A percentile compares a stretch with the other conserved stretches of the same genome.
phyloP scores from a whole-genome alignment of 2,113 vertebrate genomes.

The Pedetes capensis region DNA sequence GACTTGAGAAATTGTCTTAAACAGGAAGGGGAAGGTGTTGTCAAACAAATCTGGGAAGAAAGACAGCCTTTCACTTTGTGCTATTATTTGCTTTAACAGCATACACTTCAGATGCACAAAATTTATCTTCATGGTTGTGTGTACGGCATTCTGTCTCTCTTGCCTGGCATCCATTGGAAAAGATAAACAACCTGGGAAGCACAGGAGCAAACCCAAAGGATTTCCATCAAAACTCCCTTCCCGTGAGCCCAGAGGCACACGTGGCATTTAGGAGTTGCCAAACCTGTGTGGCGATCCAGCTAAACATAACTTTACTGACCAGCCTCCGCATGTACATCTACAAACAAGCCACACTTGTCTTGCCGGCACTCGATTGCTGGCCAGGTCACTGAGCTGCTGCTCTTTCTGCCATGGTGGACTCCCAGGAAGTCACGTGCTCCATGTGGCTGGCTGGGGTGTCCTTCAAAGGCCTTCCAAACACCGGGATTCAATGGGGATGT shows the following conservation, averaged over 20 bases:
- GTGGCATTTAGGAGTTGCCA: too few species aligned
- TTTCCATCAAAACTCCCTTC: neutral
- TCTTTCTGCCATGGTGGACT: neutral
- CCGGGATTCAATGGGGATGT: neutral
- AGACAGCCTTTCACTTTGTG: neutral
- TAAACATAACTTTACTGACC: neutral
- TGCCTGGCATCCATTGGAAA: neutral
- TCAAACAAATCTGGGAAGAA: neutral
- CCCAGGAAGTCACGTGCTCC: neutral
- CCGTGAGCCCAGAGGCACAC: neutral
- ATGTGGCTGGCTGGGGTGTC: neutral
- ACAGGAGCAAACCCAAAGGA: neutral
- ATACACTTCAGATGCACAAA: neutral
- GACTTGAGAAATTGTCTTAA: neutral
- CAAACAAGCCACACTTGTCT: too few species aligned
- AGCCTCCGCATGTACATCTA: neutral
- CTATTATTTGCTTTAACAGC: neutral
- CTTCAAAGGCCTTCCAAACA: neutral
- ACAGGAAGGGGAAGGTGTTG: neutral
- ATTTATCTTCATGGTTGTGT: neutral
- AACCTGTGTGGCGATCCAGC: neutral
- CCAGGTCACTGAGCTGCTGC: neutral
- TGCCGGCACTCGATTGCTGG: neutral
- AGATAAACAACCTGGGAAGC: neutral
- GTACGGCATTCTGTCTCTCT: neutral